Evolutionary conservation across 92 coral and sea anemone genomes (phyloP), one percentile per base, ranked within the genome.

Genomic region (Scolanthus callimorphus): DNA sequence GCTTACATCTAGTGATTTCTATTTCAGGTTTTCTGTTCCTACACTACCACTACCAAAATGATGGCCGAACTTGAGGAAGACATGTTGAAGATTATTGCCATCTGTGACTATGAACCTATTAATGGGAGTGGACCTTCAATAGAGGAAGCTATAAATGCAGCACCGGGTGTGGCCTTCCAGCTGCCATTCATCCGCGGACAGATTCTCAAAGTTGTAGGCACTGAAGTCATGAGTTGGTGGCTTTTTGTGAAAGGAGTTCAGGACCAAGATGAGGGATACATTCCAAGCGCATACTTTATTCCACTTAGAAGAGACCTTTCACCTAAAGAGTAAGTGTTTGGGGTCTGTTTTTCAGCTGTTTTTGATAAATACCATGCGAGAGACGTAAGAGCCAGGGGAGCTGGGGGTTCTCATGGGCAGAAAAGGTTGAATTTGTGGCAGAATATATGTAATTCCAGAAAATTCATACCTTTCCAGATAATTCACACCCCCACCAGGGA

Each of bases 181-280:
- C 67, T 89, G 30, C 27, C 80, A 2, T 53, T 89, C 29, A 57
- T 28, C 55, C 78, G 65, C 47, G 91, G 97, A 11, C 91, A 81
- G 38, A 45, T 77, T 1, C 80, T 89, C 85, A 89, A 80, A 26
- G 86, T 89, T 23, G 71, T 77, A 4, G 90, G 85, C 31, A 64
- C 47, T 49, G 71, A 59, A 11, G 58, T 60, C 1, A 62, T 57
- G 34, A 49, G 67, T 39, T 90, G 94, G 90, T 90, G 97, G 97
- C 39, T 90, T 6, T 81, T 69, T 59, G 97, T 81, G 0, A 73
- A 77, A 27, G 71, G 76, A 25, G 41, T 49, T 20, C 43, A 53
- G 26, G 63, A 77, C 34, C 68, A 69, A 25, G 74, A 69, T 45
- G 70, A 65, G 51, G 94, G 97, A 13, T 90, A 80, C 69, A 69